phyloP scores from a whole-genome alignment of 2,888 invertebrate genomes.

The Meiosimyza platycephala region DNA sequence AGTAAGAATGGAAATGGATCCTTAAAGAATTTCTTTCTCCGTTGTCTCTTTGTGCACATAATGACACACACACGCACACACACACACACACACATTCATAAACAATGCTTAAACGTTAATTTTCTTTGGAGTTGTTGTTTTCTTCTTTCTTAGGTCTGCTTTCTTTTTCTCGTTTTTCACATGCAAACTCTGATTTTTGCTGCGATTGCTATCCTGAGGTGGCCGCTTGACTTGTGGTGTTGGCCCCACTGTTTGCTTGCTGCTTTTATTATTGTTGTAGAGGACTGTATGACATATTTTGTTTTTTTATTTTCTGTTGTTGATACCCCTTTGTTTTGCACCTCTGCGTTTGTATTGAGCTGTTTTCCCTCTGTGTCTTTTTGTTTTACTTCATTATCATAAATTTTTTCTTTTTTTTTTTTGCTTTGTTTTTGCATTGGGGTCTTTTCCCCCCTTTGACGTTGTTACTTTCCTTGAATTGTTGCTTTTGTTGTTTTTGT shows the following conservation, averaged over 20 bases:
- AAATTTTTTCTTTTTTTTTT: conserved; percentile 37
- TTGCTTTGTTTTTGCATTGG: no score
- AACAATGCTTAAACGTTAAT: conserved; percentile 30
- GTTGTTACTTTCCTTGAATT: conserved; percentile 38
- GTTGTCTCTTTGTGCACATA: conserved; percentile 4
- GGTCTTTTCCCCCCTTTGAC: conserved; percentile 5
- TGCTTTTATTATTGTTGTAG: no score
- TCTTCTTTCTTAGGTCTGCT: no score
- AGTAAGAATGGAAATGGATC: conserved; percentile 38
- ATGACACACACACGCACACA: neutral
- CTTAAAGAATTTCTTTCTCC: conserved; percentile 30
- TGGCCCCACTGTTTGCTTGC: no score
- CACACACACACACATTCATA: conserved; percentile 32
- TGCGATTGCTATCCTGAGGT: neutral
- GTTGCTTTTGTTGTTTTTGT: conserved; percentile 2
- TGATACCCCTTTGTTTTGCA: neutral
- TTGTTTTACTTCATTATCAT: conserved; percentile 53
- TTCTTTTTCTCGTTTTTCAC: neutral
- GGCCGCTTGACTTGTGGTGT: no score
- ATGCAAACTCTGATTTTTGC: neutral
- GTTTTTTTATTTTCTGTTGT: no score
- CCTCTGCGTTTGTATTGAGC: neutral
- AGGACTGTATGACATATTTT: no score
- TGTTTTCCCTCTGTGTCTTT: neutral
- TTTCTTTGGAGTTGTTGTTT: neutral